Conservation (phyloP, 2,797 vertebrate genomes). For the Aplochiton taeniatus region DNA sequence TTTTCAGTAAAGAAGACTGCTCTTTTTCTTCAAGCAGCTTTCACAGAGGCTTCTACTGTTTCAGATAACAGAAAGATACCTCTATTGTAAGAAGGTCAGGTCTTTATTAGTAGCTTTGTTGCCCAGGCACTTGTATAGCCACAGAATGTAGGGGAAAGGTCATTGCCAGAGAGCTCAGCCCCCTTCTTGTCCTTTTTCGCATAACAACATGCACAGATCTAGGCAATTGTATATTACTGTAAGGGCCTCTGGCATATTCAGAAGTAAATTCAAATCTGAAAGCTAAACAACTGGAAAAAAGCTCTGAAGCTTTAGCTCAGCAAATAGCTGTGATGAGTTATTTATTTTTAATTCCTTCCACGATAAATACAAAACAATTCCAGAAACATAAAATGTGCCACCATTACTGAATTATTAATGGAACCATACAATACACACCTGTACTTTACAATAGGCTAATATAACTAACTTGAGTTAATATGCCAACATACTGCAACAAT, state of each 20-base stretch:
- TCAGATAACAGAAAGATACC: background rate
- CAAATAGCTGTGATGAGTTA: too few relatives aligned
- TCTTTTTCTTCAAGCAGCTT: background rate
- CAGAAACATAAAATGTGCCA: too few relatives aligned
- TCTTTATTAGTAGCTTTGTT: constrained; percentile 23
- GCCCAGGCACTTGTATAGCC: constrained; percentile 28
- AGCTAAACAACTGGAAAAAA: background rate
- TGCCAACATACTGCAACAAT: too few relatives aligned
- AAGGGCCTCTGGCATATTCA: constrained; percentile 13
- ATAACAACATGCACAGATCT: background rate
- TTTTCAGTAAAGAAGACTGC: constrained; percentile 9
- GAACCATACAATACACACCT: too few relatives aligned
- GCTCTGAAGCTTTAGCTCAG: too few relatives aligned
- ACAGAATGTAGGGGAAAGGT: constrained; percentile 79
- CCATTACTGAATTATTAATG: too few relatives aligned
- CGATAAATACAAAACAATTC: too few relatives aligned
- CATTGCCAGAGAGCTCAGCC: constrained; percentile 42
- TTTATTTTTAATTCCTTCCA: too few relatives aligned
- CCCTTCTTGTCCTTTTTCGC: constrained; percentile 44
- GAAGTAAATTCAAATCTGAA: background rate
- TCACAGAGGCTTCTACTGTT: background rate
- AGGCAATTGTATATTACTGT: constrained; percentile 4
- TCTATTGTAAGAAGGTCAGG: constrained; percentile 4
- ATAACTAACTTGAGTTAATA: too few relatives aligned
- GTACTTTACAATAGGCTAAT: too few relatives aligned